Conservation (phyloP, 1,140 invertebrate genomes). For the Trissolcus basalis region DNA sequence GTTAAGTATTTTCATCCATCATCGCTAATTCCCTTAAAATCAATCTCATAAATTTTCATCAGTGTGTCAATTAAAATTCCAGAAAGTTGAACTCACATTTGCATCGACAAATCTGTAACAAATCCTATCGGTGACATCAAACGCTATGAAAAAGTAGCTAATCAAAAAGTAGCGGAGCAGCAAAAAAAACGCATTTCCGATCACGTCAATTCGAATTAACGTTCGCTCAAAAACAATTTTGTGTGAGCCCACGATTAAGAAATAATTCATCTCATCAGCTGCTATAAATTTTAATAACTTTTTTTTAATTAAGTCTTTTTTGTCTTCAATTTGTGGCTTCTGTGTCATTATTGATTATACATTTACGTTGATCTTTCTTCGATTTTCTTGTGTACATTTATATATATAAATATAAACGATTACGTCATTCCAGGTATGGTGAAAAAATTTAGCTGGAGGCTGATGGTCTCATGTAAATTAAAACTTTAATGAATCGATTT, state of each 20-base stretch:
- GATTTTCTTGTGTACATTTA: conserved; percentile 15
- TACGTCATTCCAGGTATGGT: conserved; percentile 21
- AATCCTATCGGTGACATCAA: conserved; percentile 37
- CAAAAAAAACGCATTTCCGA: conserved; percentile 11
- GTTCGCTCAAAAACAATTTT: not conserved
- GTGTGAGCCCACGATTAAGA: not conserved
- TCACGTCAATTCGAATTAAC: conserved; percentile 27
- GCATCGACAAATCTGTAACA: conserved; percentile 39
- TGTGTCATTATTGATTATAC: conserved; percentile 8
- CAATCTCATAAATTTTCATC: conserved; percentile 36
- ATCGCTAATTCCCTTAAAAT: conserved; percentile 18
- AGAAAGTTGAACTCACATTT: conserved; percentile 26
- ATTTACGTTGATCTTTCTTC: conserved; percentile 11
- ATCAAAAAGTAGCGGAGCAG: conserved; percentile 4
- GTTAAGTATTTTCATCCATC: conserved; percentile 8
- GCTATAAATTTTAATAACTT: no score
- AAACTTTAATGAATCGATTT: conserved; percentile 51
- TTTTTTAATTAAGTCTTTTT: no score
- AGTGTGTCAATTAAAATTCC: conserved; percentile 31
- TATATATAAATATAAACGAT: not conserved
- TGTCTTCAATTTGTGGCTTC: no score
- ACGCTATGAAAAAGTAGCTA: conserved; percentile 35
- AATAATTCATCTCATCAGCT: not conserved
- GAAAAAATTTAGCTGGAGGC: conserved; percentile 21
- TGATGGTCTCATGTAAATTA: conserved; percentile 36